Evolutionary conservation across 2,888 invertebrate genomes (phyloP).

Genomic region (Polydrusus cervinus): DNA sequence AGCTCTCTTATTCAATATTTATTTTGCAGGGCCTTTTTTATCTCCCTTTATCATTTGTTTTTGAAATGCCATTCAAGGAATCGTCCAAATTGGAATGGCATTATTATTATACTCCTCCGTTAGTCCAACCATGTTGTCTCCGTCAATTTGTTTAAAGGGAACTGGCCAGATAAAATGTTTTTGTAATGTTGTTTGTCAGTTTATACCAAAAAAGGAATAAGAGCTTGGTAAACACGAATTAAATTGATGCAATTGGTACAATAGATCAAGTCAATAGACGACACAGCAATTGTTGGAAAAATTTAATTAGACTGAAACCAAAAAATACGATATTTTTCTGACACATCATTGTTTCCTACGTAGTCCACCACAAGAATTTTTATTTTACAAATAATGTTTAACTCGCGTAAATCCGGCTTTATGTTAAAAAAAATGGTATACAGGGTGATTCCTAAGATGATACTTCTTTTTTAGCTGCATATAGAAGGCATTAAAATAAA

Average conservation of each 20-base stretch:
- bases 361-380: too few species aligned
- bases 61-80: background rate
- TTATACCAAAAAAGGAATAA: slow-evolving; percentile 12
- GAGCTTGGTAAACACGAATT: background rate
- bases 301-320: too few species aligned
- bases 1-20: background rate
- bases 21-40: background rate
- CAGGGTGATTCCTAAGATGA: too few species aligned
- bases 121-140: background rate
- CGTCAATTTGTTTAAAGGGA: slow-evolving; percentile 5
- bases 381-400: too few species aligned
- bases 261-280: too few species aligned
- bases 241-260: too few species aligned
- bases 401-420: too few species aligned
- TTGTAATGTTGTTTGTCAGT: slow-evolving; percentile 14
- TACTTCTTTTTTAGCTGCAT: too few species aligned
- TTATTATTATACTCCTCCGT: background rate
- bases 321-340: background rate
- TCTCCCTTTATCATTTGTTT: slow-evolving; percentile 5
- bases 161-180: slow-evolving; percentile 21
- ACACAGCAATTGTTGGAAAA: too few species aligned
- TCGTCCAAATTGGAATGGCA: background rate
- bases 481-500: too few species aligned
- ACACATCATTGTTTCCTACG: too few species aligned
- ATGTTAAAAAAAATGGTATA: too few species aligned